phyloP scores from a whole-genome alignment of 1,140 invertebrate genomes.

The Coboldia fuscipes region DNA sequence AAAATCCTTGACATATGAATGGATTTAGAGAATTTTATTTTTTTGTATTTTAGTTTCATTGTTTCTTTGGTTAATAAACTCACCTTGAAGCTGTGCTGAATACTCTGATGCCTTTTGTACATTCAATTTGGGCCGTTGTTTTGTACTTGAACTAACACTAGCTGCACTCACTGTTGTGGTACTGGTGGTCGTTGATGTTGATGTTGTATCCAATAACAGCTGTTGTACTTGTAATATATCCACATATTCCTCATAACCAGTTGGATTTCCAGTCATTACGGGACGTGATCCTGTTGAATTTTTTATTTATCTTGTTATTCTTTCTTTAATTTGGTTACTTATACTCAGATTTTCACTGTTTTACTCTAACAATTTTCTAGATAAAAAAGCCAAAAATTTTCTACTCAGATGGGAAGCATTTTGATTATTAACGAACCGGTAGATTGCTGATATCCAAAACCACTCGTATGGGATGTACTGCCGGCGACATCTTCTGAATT shows the following conservation, averaged over 20 bases:
- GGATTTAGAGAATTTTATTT: not conserved
- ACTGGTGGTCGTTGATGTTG: slow-evolving; percentile 8
- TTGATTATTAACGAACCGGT: too few species aligned
- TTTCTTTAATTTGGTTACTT: too few species aligned
- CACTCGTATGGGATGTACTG: not conserved
- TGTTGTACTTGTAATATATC: slow-evolving; percentile 30
- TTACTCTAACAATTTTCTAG: not conserved
- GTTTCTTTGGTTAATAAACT: not conserved
- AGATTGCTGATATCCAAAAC: too few species aligned
- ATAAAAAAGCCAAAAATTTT: not conserved
- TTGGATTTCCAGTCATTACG: slow-evolving; percentile 1
- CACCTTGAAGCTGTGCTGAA: slow-evolving; percentile 16
- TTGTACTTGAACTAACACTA: slow-evolving; percentile 6
- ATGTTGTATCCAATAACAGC: slow-evolving; percentile 22
- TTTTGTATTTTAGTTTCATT: not conserved
- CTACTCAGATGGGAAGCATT: not conserved
- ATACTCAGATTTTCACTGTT: too few species aligned
- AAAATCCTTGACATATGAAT: not conserved
- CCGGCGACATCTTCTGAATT: slow-evolving; percentile 7
- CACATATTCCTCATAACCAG: slow-evolving; percentile 24
- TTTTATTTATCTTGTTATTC: not conserved
- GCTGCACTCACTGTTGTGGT: slow-evolving; percentile 6
- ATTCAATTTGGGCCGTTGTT: slow-evolving; percentile 16
- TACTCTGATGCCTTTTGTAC: slow-evolving; percentile 19
- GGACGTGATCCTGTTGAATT: slow-evolving; percentile 1